Evolutionary conservation across 2,113 vertebrate genomes (phyloP).

Genomic region (Melanerpes formicivorus): DNA sequence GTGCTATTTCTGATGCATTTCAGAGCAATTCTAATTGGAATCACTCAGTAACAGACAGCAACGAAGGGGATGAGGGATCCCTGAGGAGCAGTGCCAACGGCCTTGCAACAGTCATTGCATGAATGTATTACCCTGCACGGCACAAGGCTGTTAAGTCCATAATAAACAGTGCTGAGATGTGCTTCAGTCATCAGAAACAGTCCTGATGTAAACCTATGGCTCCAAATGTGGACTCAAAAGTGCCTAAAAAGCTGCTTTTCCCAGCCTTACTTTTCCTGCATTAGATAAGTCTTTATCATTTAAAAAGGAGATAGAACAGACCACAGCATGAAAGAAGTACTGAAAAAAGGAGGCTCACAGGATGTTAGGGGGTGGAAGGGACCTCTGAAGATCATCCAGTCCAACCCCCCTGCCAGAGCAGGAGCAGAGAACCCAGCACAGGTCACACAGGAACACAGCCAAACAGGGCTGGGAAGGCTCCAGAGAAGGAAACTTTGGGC

Average conservation of each 20-base stretch:
- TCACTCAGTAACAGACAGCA: not conserved
- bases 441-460: no score
- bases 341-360: not conserved
- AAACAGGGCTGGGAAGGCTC: no score
- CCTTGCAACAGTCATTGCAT: constrained; percentile 6
- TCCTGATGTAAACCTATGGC: not conserved
- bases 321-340: not conserved
- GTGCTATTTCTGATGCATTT: constrained; percentile 14
- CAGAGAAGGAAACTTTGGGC: no score
- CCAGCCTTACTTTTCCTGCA: not conserved
- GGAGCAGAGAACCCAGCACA: no score
- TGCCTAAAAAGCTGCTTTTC: not conserved
- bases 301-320: not conserved
- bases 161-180: not conserved
- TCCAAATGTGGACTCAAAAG: not conserved
- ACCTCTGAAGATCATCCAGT: no score
- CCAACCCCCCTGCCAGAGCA: no score
- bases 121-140: not conserved
- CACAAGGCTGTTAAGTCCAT: not conserved
- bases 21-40: constrained; percentile 16
- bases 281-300: not conserved
- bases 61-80: not conserved
- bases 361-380: no score
- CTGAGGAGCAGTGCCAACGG: not conserved
- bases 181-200: not conserved